Percentiles rank a stretch among this genome's conserved stretches.
Evolutionary conservation across 2,888 invertebrate species (phyloP).

Genomic region (Phrixothrix hirtus): DNA sequence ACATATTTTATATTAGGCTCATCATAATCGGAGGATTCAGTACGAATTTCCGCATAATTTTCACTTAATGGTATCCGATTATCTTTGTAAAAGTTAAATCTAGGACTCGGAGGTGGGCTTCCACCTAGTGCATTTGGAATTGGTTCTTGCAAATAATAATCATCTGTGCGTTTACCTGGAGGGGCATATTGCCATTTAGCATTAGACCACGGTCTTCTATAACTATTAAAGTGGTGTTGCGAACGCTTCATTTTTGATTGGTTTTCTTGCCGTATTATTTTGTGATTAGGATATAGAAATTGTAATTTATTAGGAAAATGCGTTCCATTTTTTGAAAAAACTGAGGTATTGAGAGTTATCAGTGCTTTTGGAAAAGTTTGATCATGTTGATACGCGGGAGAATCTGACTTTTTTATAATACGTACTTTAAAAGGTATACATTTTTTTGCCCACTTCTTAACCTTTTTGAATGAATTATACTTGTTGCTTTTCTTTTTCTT

Average conservation of each 20-base stretch:
- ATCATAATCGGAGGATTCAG: background rate
- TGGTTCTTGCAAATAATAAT: constrained; percentile 22
- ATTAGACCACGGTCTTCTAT: too few relatives aligned
- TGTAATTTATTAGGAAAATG: background rate
- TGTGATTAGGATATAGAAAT: background rate
- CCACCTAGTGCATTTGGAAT: constrained; percentile 13
- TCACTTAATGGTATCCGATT: constrained; percentile 8
- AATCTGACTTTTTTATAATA: constrained; percentile 14
- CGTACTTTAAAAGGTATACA: constrained; percentile 12
- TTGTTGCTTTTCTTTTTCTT: background rate
- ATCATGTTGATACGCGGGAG: too few relatives aligned
- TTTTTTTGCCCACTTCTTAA: constrained; percentile 9
- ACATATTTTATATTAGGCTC: background rate
- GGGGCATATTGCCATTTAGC: constrained; percentile 2
- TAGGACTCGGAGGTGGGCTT: constrained; percentile 20
- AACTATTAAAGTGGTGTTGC: too few relatives aligned
- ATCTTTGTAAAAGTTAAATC: constrained; percentile 9
- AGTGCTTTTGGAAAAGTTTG: too few relatives aligned
- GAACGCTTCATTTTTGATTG: background rate
- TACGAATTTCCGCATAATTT: background rate
- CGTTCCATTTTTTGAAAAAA: background rate
- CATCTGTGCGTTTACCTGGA: constrained; percentile 5
- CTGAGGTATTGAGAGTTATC: too few relatives aligned
- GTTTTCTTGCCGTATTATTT: background rate
- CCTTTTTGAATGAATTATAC: background rate